phyloP scores from a whole-genome alignment of 2,797 vertebrate genomes.

The Chrysocyon brachyurus region DNA sequence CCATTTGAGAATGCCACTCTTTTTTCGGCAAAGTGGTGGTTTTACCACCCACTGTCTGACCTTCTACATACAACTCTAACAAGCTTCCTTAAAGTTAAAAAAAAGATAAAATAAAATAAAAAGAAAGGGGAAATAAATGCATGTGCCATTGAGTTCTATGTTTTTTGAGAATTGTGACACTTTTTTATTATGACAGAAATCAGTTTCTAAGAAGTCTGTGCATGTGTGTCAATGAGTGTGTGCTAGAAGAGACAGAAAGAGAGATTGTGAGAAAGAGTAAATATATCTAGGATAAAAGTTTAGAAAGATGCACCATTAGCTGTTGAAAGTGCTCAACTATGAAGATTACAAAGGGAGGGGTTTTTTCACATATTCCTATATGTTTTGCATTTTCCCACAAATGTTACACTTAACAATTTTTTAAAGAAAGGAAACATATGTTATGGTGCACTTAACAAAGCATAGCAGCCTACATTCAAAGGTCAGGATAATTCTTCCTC shows the following conservation, averaged over 20 bases:
- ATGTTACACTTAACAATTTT: not conserved
- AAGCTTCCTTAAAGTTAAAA: not conserved
- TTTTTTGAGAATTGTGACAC: not conserved
- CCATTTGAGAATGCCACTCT: conserved; percentile 57
- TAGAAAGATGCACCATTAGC: not conserved
- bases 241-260: not conserved
- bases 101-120: too few relatives aligned
- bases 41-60: conserved; percentile 75
- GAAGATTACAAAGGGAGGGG: not conserved
- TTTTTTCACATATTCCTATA: not conserved
- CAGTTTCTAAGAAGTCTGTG: not conserved
- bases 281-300: not conserved
- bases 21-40: conserved; percentile 43
- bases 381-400: conserved; percentile 8
- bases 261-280: not conserved
- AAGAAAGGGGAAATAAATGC: not conserved
- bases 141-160: not conserved
- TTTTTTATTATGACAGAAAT: not conserved
- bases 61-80: not conserved
- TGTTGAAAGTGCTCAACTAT: not conserved
- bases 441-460: not conserved
- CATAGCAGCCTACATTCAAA: not conserved
- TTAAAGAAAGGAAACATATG: not conserved
- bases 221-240: too few relatives aligned
- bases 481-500: not conserved